Conservation (phyloP, 2,888 invertebrate genomes). For the Philopedon plagiatum region DNA sequence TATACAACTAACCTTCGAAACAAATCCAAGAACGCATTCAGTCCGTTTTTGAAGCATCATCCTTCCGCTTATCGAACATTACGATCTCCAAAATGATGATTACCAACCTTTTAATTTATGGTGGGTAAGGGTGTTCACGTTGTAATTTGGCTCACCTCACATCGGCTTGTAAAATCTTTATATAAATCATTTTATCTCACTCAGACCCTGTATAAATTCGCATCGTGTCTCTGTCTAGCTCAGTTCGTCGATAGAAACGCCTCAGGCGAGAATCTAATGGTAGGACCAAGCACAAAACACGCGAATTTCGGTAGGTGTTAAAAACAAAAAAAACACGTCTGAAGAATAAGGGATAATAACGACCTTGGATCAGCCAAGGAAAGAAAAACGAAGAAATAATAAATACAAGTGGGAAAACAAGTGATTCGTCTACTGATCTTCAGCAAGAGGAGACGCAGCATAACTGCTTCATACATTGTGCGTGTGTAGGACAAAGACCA, state of each 20-base stretch:
- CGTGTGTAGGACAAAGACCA: too few species aligned
- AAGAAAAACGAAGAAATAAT: background rate
- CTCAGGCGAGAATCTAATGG: background rate
- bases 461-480: too few species aligned
- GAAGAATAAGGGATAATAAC: background rate
- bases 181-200: constrained; percentile 4
- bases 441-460: too few species aligned
- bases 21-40: constrained; percentile 18
- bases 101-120: constrained; percentile 60
- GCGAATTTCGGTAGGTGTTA: constrained; percentile 30
- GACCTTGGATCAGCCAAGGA: background rate
- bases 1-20: background rate
- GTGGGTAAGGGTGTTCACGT: constrained; percentile 57
- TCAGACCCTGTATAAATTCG: background rate
- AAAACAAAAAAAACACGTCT: constrained; percentile 10
- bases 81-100: constrained; percentile 55
- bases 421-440: too few species aligned
- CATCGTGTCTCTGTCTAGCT: background rate
- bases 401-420: too few species aligned
- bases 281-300: background rate
- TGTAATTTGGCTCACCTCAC: constrained; percentile 59
- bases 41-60: constrained; percentile 24
- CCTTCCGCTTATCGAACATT: constrained; percentile 56
- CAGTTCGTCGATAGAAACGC: background rate
- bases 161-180: background rate